These are phyloP conservation scores for Hypsibius dujardini DNA, from an alignment of 1,140 invertebrate genomes.

Conservation along the genomic window DNA sequence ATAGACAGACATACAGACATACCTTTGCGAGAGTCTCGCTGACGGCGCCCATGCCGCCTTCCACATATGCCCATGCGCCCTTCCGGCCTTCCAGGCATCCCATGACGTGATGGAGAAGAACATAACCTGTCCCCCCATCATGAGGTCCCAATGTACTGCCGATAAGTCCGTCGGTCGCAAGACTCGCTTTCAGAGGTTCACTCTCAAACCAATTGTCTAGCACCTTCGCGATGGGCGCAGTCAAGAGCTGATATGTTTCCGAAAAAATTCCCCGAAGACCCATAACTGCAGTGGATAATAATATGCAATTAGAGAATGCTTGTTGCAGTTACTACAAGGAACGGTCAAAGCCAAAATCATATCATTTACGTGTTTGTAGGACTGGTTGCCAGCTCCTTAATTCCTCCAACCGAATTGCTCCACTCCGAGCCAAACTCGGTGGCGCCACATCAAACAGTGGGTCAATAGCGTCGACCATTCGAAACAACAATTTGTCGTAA, in stretches of 20 bases:
- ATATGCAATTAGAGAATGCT: no score
- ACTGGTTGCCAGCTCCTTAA: no score
- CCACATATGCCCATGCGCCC: conserved; percentile 43
- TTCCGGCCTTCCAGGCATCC: conserved; percentile 39
- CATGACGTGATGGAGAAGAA: conserved; percentile 44
- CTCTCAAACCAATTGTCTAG: conserved; percentile 43
- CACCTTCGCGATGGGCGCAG: conserved; percentile 39
- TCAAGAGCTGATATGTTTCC: conserved; percentile 39
- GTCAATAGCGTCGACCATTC: conserved; percentile 36
- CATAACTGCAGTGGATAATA: no score
- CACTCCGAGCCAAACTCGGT: conserved; percentile 26
- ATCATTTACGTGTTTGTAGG: no score
- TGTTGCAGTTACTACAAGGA: no score
- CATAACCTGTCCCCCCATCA: conserved; percentile 31
- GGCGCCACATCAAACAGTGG: conserved; percentile 37
- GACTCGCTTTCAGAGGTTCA: conserved; percentile 42
- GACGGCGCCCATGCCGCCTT: conserved; percentile 45
- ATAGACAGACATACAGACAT: no score
- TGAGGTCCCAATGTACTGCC: conserved; percentile 17
- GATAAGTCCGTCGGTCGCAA: conserved; percentile 44
- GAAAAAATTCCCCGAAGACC: conserved; percentile 28
- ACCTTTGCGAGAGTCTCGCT: conserved; percentile 38
- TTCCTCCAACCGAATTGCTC: no score
- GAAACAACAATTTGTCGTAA: conserved; percentile 37
- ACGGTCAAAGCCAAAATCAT: no score